These are phyloP conservation scores for Tolmerus cingulatus DNA, from an alignment of 2,888 invertebrate genomes.

Conservation along the genomic window DNA sequence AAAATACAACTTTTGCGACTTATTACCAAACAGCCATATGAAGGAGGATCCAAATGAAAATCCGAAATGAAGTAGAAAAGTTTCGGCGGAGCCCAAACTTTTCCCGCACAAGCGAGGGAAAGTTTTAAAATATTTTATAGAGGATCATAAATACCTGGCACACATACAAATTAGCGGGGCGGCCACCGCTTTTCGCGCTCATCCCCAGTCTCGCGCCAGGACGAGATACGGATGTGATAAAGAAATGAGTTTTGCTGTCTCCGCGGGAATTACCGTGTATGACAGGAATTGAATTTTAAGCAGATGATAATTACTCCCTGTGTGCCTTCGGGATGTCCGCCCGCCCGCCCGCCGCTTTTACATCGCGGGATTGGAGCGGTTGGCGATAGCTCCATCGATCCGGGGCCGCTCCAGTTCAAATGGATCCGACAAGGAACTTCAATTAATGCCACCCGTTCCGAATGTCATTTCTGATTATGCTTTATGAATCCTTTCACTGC, in stretches of 20 bases:
- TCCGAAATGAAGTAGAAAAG: slow-evolving; percentile 39
- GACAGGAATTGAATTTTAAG: slow-evolving; percentile 41
- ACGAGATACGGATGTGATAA: slow-evolving; percentile 24
- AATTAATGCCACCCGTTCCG: not conserved
- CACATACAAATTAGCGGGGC: slow-evolving; percentile 39
- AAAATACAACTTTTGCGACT: slow-evolving; percentile 42
- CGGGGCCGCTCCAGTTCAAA: not conserved
- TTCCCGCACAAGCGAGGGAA: slow-evolving; percentile 11
- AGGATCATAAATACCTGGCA: slow-evolving; percentile 38
- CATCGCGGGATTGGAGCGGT: not conserved
- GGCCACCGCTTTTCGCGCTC: not conserved
- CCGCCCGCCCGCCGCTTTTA: not conserved
- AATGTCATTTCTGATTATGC: slow-evolving; percentile 22
- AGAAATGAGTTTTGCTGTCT: slow-evolving; percentile 11
- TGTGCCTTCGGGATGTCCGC: not conserved
- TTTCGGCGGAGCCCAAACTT: not conserved
- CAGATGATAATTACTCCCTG: slow-evolving; percentile 27
- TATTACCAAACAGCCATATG: slow-evolving; percentile 41
- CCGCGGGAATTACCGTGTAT: slow-evolving; percentile 20
- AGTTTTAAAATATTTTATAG: slow-evolving; percentile 44
- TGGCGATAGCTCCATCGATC: slow-evolving; percentile 1
- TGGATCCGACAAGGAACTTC: slow-evolving; percentile 7
- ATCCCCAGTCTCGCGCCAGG: not conserved
- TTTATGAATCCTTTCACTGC: slow-evolving; percentile 14
- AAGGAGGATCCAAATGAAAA: slow-evolving; percentile 27